These are phyloP conservation scores for Stenodema calcarata DNA, from an alignment of 2,888 invertebrate species.

Conservation along the genomic window DNA sequence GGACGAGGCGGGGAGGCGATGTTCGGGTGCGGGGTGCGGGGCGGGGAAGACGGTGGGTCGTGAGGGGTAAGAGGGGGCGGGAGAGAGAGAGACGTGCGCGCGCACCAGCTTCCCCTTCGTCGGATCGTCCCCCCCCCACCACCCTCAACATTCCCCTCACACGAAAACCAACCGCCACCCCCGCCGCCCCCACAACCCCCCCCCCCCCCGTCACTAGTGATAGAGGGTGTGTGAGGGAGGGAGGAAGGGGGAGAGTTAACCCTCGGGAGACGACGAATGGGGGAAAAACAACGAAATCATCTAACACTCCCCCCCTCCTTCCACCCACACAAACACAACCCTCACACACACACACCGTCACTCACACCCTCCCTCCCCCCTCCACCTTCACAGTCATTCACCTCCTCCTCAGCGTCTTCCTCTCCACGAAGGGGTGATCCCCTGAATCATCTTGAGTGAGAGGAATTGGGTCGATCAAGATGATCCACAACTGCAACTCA, in stretches of 20 bases:
- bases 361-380: too few species aligned
- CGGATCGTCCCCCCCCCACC: not conserved
- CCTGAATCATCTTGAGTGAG: not conserved
- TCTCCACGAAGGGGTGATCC: not conserved
- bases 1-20: not conserved
- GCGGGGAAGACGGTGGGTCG: not conserved
- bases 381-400: too few species aligned
- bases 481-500: too few species aligned
- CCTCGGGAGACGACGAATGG: not conserved
- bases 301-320: not conserved
- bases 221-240: too few species aligned
- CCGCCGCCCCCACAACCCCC: not conserved
- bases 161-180: too few species aligned
- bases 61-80: not conserved
- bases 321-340: too few species aligned
- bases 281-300: not conserved
- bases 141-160: too few species aligned
- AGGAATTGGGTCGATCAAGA: conserved; percentile 25
- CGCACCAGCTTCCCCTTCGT: conserved; percentile 17
- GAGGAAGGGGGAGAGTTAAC: not conserved
- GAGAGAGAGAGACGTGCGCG: conserved; percentile 31
- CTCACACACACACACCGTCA: too few species aligned
- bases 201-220: too few species aligned
- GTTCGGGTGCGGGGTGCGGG: conserved; percentile 15
- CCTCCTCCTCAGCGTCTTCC: too few species aligned